phyloP scores from a whole-genome alignment of 2,888 invertebrate species.

The Eledona agricola region DNA sequence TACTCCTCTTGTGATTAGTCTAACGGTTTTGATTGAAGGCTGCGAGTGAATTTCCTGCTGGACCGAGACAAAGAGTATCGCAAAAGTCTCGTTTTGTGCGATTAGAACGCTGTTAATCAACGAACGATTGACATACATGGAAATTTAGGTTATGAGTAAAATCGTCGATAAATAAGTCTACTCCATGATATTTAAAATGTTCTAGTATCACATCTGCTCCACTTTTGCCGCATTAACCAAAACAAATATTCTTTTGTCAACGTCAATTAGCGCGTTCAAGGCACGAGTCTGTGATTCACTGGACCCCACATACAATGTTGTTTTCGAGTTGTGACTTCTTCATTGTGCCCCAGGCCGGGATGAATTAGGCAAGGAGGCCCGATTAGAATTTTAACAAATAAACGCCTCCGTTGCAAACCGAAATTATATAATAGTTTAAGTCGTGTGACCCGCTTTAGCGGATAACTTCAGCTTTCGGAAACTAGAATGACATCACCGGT shows the following conservation, averaged over 20 bases:
- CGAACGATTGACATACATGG: no score
- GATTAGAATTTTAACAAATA: conserved; percentile 4
- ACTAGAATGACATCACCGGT: not conserved
- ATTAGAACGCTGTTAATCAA: no score
- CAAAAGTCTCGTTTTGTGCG: no score
- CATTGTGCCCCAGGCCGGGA: no score
- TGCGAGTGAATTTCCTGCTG: conserved; percentile 1
- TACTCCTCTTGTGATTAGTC: conserved; percentile 11
- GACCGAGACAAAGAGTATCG: not conserved
- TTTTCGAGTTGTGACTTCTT: no score
- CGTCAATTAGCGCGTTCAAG: conserved; percentile 4
- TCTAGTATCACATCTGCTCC: conserved; percentile 9
- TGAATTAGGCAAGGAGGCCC: no score
- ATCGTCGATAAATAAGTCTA: not conserved
- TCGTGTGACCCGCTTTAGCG: conserved; percentile 7
- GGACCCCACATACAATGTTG: no score
- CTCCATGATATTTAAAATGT: not conserved
- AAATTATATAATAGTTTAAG: conserved; percentile 20
- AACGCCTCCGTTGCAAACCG: conserved; percentile 2
- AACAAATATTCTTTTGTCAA: conserved; percentile 14
- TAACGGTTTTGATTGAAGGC: no score
- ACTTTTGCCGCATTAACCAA: conserved; percentile 9
- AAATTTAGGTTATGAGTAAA: no score
- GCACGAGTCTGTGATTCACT: no score
- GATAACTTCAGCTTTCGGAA: conserved; percentile 6